Percentiles rank a stretch among this genome's conserved stretches.
Evolutionary conservation across 2,888 invertebrate species (phyloP).

Genomic region (Rhagonycha lutea): DNA sequence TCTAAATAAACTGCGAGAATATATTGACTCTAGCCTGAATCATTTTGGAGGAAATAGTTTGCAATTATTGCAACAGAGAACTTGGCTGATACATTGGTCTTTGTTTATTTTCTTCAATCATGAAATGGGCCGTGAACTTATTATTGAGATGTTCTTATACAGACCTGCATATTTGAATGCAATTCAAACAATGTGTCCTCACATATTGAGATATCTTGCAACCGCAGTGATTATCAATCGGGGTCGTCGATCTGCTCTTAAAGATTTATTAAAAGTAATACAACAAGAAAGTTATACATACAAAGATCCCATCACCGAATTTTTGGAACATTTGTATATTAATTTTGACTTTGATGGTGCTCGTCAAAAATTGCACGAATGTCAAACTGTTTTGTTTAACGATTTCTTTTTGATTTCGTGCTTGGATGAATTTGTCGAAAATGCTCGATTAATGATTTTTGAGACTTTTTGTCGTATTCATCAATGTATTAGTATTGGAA

Average conservation of each 20-base stretch:
- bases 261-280: constrained; percentile 96
- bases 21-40: constrained; percentile 86
- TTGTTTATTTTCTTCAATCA: constrained; percentile 99
- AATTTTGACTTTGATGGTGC: constrained; percentile 99
- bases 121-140: constrained; percentile 92
- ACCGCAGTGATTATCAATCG: constrained; percentile 98
- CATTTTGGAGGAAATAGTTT: constrained; percentile 66
- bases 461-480: constrained; percentile 99
- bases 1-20: constrained; percentile 91
- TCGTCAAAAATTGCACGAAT: constrained; percentile 92
- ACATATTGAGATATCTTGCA: constrained; percentile 95
- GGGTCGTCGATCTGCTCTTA: constrained; percentile 83
- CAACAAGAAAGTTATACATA: constrained; percentile 99
- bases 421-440: constrained; percentile 96
- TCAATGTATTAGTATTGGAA: constrained; percentile 96
- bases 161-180: constrained; percentile 96
- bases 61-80: constrained; percentile 93
- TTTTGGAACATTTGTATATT: constrained; percentile 96
- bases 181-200: constrained; percentile 99
- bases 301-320: constrained; percentile 97
- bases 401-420: constrained; percentile 99
- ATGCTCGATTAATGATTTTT: constrained; percentile 98
- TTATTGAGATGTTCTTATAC: constrained; percentile 98
- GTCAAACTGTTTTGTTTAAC: constrained; percentile 90
- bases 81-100: constrained; percentile 99